Evolutionary conservation across 2,888 invertebrate species (phyloP), one percentile per base, ranked within the genome.

Genomic region (Heteromyza rotundicornis): DNA sequence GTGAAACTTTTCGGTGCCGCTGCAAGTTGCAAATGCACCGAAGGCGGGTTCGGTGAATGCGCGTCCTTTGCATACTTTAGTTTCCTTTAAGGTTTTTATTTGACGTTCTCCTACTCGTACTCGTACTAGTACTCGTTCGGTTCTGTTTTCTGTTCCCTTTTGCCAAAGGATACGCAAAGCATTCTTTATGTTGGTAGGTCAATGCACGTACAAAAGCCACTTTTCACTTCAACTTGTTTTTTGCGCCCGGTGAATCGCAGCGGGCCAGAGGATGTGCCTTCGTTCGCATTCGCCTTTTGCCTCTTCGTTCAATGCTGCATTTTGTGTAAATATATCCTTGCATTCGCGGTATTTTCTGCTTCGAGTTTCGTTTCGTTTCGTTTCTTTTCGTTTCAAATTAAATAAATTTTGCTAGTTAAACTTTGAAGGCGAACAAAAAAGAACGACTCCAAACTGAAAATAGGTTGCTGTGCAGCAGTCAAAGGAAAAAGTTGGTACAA

Each of bases 161-260:
- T 47, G 47, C 19, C 40, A n/a, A 47, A 47, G 47, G 47, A 47
- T 47, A 47, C 47, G 47, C 67, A 71, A 69, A 64, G 60, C 62
- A 57, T 66, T 65, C 75, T 78, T 78, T 71, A 77, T 78, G 79
- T 83, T 81, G 81, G 75, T 83, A 82, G 82, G 82, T 82, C 82
- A 82, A 81, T 80, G 82, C 77, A 81, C 82, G 82, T 75, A 78
- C 74, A 76, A 81, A 78, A 80, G 81, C 75, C 76, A 78, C 81
- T 82, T 77, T 74, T 75, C 64, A 70, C 74, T 60, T 57, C 47
- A 56, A 63, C 66, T 65, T 47, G 17, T 47, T 3, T 5, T 2
- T 7, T 17, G 19, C 47, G 19, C 5, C 2, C 17, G 19, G 7
- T 19, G 7, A 5, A 17, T 47, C 19, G 20, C 47, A 7, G 2